Percentiles rank a stretch among this genome's conserved stretches.
phyloP scores from a whole-genome alignment of 2,888 invertebrate species.

The Pharmacophagus antenor region DNA sequence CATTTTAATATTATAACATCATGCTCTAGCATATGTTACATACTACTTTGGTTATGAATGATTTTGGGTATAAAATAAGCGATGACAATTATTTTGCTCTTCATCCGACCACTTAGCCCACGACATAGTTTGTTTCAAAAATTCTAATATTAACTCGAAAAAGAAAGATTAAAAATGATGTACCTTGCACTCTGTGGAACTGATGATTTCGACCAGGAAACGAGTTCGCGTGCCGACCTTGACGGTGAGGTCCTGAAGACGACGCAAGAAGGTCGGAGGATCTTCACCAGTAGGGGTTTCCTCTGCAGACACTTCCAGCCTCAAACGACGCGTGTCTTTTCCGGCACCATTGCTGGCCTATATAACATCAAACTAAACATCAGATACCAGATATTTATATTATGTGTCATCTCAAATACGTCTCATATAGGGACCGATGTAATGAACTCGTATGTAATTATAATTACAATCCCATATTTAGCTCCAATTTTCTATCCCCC shows the following conservation, averaged over 20 bases:
- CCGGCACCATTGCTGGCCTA: constrained; percentile 81
- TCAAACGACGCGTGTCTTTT: constrained; percentile 77
- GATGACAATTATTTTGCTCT: too few relatives aligned
- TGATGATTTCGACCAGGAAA: constrained; percentile 91
- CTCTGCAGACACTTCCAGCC: constrained; percentile 78
- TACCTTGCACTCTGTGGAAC: constrained; percentile 89
- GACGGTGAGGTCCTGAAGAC: constrained; percentile 91
- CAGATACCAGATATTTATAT: background rate
- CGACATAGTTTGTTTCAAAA: too few relatives aligned
- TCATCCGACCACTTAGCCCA: too few relatives aligned
- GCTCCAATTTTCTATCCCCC: background rate
- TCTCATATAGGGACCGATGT: background rate
- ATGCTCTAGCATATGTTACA: too few relatives aligned
- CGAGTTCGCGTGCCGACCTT: constrained; percentile 94
- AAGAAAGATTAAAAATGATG: too few relatives aligned
- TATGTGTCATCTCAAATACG: background rate
- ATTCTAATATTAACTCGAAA: too few relatives aligned
- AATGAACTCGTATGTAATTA: background rate
- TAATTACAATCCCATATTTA: background rate
- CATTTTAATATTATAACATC: too few relatives aligned
- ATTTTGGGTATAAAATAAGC: too few relatives aligned
- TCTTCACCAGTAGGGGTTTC: constrained; percentile 84
- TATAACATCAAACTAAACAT: background rate
- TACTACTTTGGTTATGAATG: too few relatives aligned
- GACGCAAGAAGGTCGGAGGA: constrained; percentile 90